A percentile compares a stretch with the other conserved stretches of the same genome.
phyloP scores from a whole-genome alignment of 2,113 vertebrate species.

The Elachura formosa region DNA sequence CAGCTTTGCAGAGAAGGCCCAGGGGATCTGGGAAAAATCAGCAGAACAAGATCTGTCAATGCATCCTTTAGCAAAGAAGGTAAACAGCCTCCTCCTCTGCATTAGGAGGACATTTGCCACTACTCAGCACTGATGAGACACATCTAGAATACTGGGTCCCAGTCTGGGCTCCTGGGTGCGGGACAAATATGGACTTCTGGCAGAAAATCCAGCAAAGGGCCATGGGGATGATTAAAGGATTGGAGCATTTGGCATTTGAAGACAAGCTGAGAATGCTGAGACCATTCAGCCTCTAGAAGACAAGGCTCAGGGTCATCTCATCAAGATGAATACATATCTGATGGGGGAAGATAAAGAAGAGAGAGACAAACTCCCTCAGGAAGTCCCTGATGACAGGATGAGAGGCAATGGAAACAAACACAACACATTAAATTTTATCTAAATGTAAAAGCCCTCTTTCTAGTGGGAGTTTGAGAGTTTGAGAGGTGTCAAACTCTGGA shows the following conservation, averaged over 20 bases:
- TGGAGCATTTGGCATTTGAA: neutral
- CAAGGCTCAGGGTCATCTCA: neutral
- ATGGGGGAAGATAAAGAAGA: neutral
- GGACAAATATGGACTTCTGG: neutral
- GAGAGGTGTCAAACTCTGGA: neutral
- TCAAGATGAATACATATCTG: neutral
- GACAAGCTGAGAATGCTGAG: neutral
- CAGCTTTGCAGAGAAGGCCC: neutral
- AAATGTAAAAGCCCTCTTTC: neutral
- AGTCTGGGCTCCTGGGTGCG: neutral
- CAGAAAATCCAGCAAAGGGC: neutral
- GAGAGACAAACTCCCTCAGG: neutral
- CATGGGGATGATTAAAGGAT: neutral
- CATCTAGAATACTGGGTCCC: too few relatives aligned
- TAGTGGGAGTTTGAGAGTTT: too few relatives aligned
- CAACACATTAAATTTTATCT: neutral
- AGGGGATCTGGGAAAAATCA: neutral
- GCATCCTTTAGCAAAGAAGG: neutral
- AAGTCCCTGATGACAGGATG: neutral
- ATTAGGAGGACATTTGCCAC: neutral
- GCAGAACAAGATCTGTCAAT: neutral
- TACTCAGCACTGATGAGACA: neutral
- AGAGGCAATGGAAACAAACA: neutral
- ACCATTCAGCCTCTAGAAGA: neutral
- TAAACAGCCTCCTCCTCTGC: neutral